Conservation (phyloP, 2,113 vertebrate genomes). For the Caranx melampygus region DNA sequence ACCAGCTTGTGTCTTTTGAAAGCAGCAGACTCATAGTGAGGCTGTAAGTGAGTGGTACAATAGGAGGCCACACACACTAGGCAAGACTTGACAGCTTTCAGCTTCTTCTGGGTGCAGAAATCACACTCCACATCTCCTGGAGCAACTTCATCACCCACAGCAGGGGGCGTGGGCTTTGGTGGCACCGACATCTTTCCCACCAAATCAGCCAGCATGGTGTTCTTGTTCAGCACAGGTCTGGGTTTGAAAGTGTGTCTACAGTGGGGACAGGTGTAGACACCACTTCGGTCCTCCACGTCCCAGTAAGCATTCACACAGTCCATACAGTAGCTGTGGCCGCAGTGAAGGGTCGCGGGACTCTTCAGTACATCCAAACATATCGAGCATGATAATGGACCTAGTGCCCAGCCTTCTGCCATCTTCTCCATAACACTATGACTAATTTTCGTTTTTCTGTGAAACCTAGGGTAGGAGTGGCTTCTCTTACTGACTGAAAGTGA, state of each 20-base stretch:
- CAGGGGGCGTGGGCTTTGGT: accelerated
- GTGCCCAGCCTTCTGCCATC: slow-evolving; percentile 61
- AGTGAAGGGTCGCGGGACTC: slow-evolving; percentile 44
- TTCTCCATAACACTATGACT: neutral
- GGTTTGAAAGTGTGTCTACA: slow-evolving; percentile 34
- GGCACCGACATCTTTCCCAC: neutral
- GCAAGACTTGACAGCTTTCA: slow-evolving; percentile 62
- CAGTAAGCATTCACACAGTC: slow-evolving; percentile 52
- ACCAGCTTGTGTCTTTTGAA: slow-evolving; percentile 65
- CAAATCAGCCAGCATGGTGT: slow-evolving; percentile 45
- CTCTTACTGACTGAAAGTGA: neutral
- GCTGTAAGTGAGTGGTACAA: slow-evolving; percentile 53
- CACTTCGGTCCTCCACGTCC: slow-evolving; percentile 26
- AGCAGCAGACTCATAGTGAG: slow-evolving; percentile 68
- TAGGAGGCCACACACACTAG: slow-evolving; percentile 67
- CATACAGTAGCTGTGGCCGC: slow-evolving; percentile 65
- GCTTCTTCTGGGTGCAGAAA: slow-evolving; percentile 54
- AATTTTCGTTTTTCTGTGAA: slow-evolving; percentile 38
- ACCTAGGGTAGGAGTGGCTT: neutral
- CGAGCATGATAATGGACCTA: slow-evolving; percentile 63
- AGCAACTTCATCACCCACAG: neutral
- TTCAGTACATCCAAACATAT: slow-evolving; percentile 48
- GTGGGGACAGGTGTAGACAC: slow-evolving; percentile 56
- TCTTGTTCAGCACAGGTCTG: slow-evolving; percentile 59
- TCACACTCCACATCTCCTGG: slow-evolving; percentile 58